Base-by-base conservation (phyloP, 2,113 vertebrate genomes). In the Plestiodon gilberti region DNA sequence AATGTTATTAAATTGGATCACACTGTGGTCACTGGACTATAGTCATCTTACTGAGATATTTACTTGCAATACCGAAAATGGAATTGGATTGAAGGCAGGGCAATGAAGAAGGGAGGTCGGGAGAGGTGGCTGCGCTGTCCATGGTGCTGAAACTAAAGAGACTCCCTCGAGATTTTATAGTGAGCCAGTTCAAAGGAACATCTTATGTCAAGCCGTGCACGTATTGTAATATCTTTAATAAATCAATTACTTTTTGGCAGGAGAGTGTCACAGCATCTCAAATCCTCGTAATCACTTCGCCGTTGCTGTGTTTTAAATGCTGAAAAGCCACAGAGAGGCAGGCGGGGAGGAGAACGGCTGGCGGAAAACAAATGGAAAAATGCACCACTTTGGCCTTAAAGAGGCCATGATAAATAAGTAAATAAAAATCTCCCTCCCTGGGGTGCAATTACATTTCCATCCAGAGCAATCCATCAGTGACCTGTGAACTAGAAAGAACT, bases 181-280 rank as follows among this genome's bases (percentile, higher is more conserved):
- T 82, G 5, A 94, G 89, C n/a, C 11, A 95, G 94, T 96, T 96
- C 95, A 96, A 96, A 96, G 94, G 90, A 91, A 94, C 87, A 94
- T 91, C 95, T 96, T 65, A 92, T 86, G 83, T 94, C 95, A 94
- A 95, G 90, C 94, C 94, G 91, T 93, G 95, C 92, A 94, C 78
- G 92, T 55, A 94, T 95, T 95, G 94, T 94, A 96, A 96, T 93
- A 95, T 95, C 93, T 96, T 95, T 96, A 97, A 97, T 96, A 97
- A 96, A 96, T 97, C 96, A 97, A 96, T 96, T 96, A 97, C 93
- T 96, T 90, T 94, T 96, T 96, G 96, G 95, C 96, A 96, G 95
- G 89, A 92, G 96, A 97, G 94, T 94, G 95, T 94, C 94, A 90
- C 83, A 83, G 93, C 93, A 95, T 94, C 95, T 96, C 95, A 95